A percentile compares a stretch with the other conserved stretches of the same genome.
Evolutionary conservation across 2,113 vertebrate genomes (phyloP).

Genomic region (Cichladusa arquata): DNA sequence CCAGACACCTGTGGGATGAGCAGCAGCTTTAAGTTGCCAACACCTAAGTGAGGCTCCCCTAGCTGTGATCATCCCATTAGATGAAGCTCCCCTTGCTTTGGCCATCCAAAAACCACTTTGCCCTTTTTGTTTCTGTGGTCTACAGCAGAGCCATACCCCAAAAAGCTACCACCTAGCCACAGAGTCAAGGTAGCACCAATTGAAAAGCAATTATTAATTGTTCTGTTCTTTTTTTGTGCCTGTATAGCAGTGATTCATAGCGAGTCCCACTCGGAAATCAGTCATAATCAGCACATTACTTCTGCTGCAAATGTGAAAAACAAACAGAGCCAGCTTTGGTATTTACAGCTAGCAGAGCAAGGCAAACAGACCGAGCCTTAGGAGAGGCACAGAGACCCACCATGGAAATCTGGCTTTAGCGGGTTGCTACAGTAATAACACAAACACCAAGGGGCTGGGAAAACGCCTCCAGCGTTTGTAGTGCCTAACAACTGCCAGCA

Average conservation of each 20-base stretch:
- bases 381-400: neutral
- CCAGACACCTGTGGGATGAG: accelerated
- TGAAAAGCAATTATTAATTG: neutral
- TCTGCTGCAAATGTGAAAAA: neutral
- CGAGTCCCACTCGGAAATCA: neutral
- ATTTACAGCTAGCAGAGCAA: neutral
- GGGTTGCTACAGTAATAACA: slow-evolving; percentile 18
- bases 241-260: neutral
- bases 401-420: neutral
- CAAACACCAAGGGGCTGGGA: neutral
- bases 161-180: neutral
- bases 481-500: neutral
- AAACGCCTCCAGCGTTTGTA: neutral
- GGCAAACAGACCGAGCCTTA: neutral
- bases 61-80: neutral
- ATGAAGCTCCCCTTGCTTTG: neutral
- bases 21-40: accelerated
- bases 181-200: neutral
- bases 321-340: neutral
- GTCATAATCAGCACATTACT: neutral
- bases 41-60: neutral
- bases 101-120: neutral
- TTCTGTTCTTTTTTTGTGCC: neutral
- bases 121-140: neutral
- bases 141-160: neutral